Conservation (phyloP, 2,888 invertebrate species). For the Willowsia nigromaculata region DNA sequence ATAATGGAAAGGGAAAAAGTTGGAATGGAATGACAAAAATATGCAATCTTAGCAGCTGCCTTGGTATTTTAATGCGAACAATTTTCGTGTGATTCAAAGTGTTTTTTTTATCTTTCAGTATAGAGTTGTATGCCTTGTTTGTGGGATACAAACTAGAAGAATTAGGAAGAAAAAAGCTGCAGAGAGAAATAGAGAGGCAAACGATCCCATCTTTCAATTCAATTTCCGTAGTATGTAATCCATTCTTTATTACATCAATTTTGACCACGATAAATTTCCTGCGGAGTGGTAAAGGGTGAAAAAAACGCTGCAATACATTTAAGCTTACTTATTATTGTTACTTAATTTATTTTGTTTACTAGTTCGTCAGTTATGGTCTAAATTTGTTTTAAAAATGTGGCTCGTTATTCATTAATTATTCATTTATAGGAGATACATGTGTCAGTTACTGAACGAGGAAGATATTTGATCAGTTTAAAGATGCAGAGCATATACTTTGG, state of each 20-base stretch:
- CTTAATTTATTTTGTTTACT: too few species aligned
- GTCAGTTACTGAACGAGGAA: constrained; percentile 1
- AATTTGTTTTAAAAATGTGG: too few species aligned
- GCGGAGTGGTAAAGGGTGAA: too few species aligned
- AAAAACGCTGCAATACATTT: neutral
- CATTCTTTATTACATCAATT: too few species aligned
- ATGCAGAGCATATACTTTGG: neutral
- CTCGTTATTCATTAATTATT: too few species aligned
- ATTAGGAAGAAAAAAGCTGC: neutral
- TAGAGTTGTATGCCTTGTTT: neutral
- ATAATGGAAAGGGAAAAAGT: neutral
- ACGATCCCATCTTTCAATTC: constrained; percentile 37
- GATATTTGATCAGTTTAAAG: neutral
- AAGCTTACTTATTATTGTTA: too few species aligned
- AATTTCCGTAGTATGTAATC: constrained; percentile 4
- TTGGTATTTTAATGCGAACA: neutral
- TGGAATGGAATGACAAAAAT: constrained; percentile 29
- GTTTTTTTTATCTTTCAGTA: too few species aligned
- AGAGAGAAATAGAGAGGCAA: constrained; percentile 8
- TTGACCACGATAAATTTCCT: neutral
- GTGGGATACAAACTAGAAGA: neutral
- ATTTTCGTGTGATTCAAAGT: neutral
- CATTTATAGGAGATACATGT: too few species aligned
- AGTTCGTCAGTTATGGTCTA: too few species aligned
- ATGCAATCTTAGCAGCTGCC: neutral